Evolutionary conservation across 1,140 invertebrate species (phyloP), one percentile per base, ranked within the genome.

Genomic region (Dinoponera quadriceps): DNA sequence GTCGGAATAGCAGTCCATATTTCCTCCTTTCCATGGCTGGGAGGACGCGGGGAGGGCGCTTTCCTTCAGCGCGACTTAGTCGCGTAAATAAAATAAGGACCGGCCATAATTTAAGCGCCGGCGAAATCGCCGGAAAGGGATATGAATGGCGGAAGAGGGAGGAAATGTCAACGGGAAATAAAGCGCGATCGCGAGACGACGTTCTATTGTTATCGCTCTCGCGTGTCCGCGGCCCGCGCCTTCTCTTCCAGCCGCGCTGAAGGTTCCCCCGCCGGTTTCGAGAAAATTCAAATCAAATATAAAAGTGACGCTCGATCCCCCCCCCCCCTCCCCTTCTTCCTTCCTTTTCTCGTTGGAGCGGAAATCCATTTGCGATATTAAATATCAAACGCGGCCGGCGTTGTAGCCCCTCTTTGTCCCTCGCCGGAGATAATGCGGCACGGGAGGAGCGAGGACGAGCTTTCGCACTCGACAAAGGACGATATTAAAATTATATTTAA

Each of bases 401-500:
- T 11, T 44, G 9, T 9, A 7, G 0, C 9, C 7, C 11, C 38
- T 44, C 38, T 44, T 11, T 44, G 0, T 44, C 38, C 11, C 0
- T 9, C 7, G 4, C 11, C 38, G 38, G 38, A 11, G 38, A 5
- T 44, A 44, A 44, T 44, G 1, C 38, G 38, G 13, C 57, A 55
- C 14, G 49, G n/a, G 51, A 55, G 20, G 22, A 27, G 2, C 5
- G 44, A 16, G 5, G 49, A 69, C 13, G 5, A 66, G 20, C 49
- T 66, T 77, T 44, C 27, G 38, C 22, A 44, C 29, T 33, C 2
- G 2, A 44, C 38, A 44, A 44, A 9, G 7, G 3, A 44, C 38
- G 54, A 71, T 59, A 80, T 71, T 80, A 48, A 78, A 69, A n/a
- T 80, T 44, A 44, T 69, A 69, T 69, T 69, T 57, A 55, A 57